These are phyloP conservation scores for Steatocranus sp. DNA, from an alignment of 2,797 vertebrate genomes.

Conservation along the genomic window DNA sequence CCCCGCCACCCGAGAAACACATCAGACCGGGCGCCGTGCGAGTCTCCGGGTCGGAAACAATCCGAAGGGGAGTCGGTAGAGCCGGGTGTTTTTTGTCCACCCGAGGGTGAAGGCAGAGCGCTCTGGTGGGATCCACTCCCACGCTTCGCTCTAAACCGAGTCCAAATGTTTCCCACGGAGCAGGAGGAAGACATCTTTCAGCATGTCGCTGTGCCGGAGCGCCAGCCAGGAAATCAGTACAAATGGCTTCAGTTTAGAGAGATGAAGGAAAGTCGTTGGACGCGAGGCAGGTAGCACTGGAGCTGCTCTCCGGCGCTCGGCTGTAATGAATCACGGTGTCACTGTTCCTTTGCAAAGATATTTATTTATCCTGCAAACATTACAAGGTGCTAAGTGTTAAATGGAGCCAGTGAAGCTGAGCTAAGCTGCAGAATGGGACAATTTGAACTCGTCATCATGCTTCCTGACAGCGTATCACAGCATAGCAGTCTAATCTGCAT, in stretches of 20 bases:
- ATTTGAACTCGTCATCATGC: conserved; percentile 84
- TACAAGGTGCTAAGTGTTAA: conserved; percentile 96
- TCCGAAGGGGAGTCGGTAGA: not conserved
- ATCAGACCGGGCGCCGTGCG: not conserved
- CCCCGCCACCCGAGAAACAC: not conserved
- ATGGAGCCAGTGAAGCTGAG: conserved; percentile 82
- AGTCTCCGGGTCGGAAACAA: not conserved
- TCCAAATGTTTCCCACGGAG: not conserved
- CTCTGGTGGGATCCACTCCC: conserved; percentile 68
- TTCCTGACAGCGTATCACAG: conserved; percentile 86
- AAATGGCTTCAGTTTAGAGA: conserved; percentile 39
- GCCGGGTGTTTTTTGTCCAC: conserved; percentile 51
- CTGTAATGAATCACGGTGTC: conserved; percentile 80
- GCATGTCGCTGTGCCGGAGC: not conserved
- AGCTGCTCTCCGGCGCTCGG: conserved; percentile 82
- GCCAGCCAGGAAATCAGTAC: conserved; percentile 22
- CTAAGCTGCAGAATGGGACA: conserved; percentile 77
- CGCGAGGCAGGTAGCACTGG: conserved; percentile 84
- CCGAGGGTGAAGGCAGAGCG: conserved; percentile 26
- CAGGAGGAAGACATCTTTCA: conserved; percentile 29
- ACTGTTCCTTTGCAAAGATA: conserved; percentile 81
- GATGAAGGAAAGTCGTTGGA: conserved; percentile 83
- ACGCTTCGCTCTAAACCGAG: not conserved
- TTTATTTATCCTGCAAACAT: conserved; percentile 86
- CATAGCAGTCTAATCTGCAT: conserved; percentile 97